Evolutionary conservation across 2,888 invertebrate genomes (phyloP).

Genomic region (Prosopocoilus inquinatus): DNA sequence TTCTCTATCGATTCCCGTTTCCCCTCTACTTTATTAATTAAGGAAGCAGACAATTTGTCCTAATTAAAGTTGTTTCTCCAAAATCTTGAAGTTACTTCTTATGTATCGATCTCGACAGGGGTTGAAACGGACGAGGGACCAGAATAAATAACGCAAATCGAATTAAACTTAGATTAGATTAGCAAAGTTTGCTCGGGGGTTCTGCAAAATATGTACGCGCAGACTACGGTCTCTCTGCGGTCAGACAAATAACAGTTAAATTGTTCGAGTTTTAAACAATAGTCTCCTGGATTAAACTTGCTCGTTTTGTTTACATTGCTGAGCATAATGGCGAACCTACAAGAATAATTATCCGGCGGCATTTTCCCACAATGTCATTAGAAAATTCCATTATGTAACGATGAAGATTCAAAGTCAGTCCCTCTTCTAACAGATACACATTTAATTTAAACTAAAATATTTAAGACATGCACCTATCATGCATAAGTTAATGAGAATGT

Average conservation of each 20-base stretch:
- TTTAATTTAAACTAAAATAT: no score
- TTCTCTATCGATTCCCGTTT: no score
- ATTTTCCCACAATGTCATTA: no score
- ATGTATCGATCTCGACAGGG: constrained; percentile 25
- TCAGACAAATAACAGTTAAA: background rate
- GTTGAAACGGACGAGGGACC: constrained; percentile 23
- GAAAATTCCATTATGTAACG: no score
- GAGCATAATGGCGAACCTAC: no score
- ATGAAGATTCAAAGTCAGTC: no score
- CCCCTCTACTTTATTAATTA: background rate
- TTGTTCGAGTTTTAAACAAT: background rate
- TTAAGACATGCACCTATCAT: no score
- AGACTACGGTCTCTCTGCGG: background rate
- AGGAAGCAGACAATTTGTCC: constrained; percentile 32
- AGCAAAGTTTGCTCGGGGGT: constrained; percentile 20
- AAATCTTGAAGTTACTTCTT: constrained; percentile 3
- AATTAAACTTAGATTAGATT: constrained; percentile 32
- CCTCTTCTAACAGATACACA: no score
- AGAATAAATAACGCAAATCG: constrained; percentile 30
- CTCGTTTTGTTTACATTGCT: no score
- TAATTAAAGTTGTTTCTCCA: constrained; percentile 32
- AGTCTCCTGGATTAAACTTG: no score
- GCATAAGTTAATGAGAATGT: no score
- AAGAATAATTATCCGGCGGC: no score
- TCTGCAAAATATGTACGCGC: background rate